Evolutionary conservation across 2,113 vertebrate species (phyloP).

Genomic region (Stigmatopora nigra): DNA sequence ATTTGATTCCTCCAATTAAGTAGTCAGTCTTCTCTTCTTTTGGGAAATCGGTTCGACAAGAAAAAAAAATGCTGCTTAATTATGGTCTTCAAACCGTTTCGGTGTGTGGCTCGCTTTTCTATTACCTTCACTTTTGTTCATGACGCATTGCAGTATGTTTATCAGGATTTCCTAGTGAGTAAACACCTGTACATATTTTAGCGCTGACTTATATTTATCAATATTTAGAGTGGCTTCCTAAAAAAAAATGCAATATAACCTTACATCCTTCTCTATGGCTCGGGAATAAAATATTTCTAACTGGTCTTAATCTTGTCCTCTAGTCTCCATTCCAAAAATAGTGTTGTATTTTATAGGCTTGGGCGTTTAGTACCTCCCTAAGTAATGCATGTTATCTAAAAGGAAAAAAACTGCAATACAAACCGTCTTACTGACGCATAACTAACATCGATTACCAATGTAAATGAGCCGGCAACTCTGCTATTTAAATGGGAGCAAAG

Average conservation of each 20-base stretch:
- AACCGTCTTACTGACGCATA: slow-evolving; percentile 36
- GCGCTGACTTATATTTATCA: slow-evolving; percentile 75
- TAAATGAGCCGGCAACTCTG: slow-evolving; percentile 54
- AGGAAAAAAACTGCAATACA: slow-evolving; percentile 15
- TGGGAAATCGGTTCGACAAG: slow-evolving; percentile 64
- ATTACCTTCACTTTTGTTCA: slow-evolving; percentile 42
- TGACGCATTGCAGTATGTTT: slow-evolving; percentile 62
- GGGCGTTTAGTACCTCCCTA: not conserved
- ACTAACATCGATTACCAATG: slow-evolving; percentile 54
- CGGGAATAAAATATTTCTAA: too few relatives aligned
- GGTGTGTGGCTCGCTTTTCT: slow-evolving; percentile 41
- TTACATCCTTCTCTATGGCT: not conserved
- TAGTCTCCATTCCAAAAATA: not conserved
- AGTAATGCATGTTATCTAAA: slow-evolving; percentile 6
- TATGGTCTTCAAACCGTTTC: slow-evolving; percentile 69
- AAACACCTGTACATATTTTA: slow-evolving; percentile 81
- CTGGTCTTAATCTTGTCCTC: not conserved
- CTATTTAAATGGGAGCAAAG: slow-evolving; percentile 53
- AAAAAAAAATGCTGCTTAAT: slow-evolving; percentile 72
- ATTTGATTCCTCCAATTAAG: slow-evolving; percentile 82
- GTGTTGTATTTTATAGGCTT: not conserved
- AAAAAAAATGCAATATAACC: too few relatives aligned
- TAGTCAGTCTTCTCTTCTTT: slow-evolving; percentile 75
- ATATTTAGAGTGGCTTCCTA: slow-evolving; percentile 46
- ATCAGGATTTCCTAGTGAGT: slow-evolving; percentile 73